Evolutionary conservation across 2,888 invertebrate genomes (phyloP).

Genomic region (Bimastos eiseni): DNA sequence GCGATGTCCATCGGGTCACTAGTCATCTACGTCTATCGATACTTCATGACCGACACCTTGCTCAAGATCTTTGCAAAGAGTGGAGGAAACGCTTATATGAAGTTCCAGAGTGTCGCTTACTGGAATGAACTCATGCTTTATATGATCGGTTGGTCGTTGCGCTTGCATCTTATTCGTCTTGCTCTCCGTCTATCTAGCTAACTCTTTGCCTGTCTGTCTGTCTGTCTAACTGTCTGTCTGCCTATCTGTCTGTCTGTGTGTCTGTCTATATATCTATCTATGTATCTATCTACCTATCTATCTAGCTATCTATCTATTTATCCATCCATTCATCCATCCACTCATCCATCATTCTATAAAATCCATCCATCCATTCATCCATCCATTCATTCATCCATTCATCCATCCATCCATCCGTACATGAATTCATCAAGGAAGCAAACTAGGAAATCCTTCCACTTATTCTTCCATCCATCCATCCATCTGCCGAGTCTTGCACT

Average conservation of each 20-base stretch:
- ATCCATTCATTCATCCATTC: neutral
- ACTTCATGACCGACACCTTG: constrained; percentile 55
- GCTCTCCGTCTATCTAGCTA: no score
- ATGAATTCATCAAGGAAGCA: no score
- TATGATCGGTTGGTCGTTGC: constrained; percentile 59
- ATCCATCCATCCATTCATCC: no score
- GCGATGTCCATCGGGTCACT: constrained; percentile 55
- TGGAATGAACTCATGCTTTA: constrained; percentile 64
- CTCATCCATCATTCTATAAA: no score
- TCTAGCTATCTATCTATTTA: neutral
- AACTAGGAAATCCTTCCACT: no score
- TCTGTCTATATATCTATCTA: neutral
- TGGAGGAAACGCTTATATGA: constrained; percentile 59
- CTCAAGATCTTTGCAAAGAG: constrained; percentile 61
- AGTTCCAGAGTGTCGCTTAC: constrained; percentile 61
- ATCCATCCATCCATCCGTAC: neutral
- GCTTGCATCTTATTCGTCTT: neutral
- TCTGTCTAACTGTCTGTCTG: neutral
- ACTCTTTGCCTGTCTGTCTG: neutral
- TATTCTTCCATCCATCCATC: no score
- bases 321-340: neutral
- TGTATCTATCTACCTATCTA: neutral
- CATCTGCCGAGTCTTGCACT: no score
- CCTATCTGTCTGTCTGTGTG: neutral
- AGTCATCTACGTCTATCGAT: constrained; percentile 58